Evolutionary conservation across 2,113 vertebrate species (phyloP).

Genomic region (Aspiorhynchus laticeps): DNA sequence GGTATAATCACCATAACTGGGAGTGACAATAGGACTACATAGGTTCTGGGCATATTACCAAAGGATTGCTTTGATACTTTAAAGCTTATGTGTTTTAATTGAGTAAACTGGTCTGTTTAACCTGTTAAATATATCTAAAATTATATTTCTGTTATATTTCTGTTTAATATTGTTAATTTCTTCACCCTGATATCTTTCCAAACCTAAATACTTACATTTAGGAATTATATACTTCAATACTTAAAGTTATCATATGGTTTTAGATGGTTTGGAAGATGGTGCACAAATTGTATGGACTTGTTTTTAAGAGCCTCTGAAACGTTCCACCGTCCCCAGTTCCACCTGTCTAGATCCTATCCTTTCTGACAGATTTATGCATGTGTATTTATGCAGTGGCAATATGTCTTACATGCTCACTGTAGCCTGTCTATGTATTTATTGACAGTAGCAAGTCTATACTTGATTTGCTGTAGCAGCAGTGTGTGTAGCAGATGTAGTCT

Average conservation of each 20-base stretch:
- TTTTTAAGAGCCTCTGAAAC: neutral
- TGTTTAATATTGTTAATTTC: neutral
- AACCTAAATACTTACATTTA: neutral
- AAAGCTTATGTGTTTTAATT: neutral
- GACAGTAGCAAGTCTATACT: no score
- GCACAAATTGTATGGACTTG: neutral
- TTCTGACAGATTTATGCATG: no score
- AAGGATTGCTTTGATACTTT: neutral
- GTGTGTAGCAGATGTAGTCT: no score
- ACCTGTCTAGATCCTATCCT: no score
- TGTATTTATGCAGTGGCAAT: no score
- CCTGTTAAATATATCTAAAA: neutral
- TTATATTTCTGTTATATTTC: neutral
- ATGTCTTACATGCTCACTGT: no score
- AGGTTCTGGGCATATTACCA: neutral
- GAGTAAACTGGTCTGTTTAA: neutral
- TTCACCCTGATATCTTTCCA: neutral
- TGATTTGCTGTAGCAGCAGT: no score
- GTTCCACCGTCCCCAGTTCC: no score
- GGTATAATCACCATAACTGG: slow-evolving; percentile 3
- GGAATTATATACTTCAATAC: no score
- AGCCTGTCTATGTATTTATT: no score
- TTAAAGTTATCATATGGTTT: neutral
- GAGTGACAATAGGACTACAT: neutral
- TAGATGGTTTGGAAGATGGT: neutral